Percentiles rank a stretch among this genome's conserved stretches.
Evolutionary conservation across 2,797 vertebrate genomes (phyloP).

Genomic region (Tenualosa thibaudeaui): DNA sequence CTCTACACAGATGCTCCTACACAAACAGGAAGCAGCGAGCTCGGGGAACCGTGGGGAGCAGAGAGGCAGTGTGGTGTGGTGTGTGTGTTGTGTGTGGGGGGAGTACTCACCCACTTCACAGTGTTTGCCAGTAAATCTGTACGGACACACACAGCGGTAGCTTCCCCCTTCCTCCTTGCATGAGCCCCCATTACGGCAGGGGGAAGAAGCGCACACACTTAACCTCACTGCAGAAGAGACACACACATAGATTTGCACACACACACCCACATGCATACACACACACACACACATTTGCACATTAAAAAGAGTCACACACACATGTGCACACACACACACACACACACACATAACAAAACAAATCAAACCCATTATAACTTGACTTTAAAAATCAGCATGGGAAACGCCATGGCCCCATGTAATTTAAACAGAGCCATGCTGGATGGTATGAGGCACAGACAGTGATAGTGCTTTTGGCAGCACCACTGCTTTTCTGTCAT

Average conservation of each 20-base stretch:
- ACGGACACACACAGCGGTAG: conserved; percentile 91
- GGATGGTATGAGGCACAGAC: not conserved
- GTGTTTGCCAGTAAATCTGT: conserved; percentile 92
- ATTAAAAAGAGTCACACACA: not conserved
- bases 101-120: conserved; percentile 91
- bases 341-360: conserved; percentile 45
- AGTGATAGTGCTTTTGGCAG: not conserved
- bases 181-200: conserved; percentile 93
- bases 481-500: not conserved
- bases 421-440: not conserved
- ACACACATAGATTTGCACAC: not conserved
- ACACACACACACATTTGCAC: not conserved
- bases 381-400: not conserved
- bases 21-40: not conserved
- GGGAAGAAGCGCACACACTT: conserved; percentile 85
- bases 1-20: conserved; percentile 8
- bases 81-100: not conserved
- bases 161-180: conserved; percentile 85
- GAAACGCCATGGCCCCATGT: not conserved
- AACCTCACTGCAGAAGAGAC: conserved; percentile 81
- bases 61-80: not conserved
- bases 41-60: not conserved
- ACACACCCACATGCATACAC: not conserved
- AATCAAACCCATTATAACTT: not conserved
- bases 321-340: not conserved